phyloP scores from a whole-genome alignment of 2,888 invertebrate species.

The Tinea semifulvella region DNA sequence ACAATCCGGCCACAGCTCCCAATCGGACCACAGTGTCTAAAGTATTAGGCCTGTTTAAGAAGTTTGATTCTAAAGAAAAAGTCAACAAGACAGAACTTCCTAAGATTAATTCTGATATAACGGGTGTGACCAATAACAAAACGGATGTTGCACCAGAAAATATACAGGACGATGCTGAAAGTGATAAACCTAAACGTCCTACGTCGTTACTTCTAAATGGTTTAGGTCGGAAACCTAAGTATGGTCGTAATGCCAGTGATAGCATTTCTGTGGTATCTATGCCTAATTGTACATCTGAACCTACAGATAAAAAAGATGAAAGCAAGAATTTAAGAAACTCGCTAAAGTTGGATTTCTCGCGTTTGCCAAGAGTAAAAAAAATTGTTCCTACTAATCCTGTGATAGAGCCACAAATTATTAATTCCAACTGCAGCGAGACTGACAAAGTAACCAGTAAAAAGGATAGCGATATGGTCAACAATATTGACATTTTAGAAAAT shows the following conservation, averaged over 20 bases:
- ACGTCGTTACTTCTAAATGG: conserved; percentile 63
- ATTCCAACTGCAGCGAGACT: conserved; percentile 38
- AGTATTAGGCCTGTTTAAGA: conserved; percentile 80
- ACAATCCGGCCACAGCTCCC: conserved; percentile 41
- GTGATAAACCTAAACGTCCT: conserved; percentile 58
- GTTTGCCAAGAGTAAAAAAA: conserved; percentile 67
- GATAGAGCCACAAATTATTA: conserved; percentile 60
- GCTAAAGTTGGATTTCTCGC: conserved; percentile 71
- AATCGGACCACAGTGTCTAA: conserved; percentile 76
- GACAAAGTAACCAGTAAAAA: conserved; percentile 27
- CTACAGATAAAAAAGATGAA: conserved; percentile 40
- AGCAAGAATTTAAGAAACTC: conserved; percentile 50
- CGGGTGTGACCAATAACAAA: conserved; percentile 25
- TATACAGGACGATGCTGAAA: conserved; percentile 28
- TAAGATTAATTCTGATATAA: conserved; percentile 29
- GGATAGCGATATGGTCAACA: conserved; percentile 26
- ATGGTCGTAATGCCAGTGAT: conserved; percentile 55
- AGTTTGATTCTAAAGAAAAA: conserved; percentile 71
- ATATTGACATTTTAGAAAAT: conserved; percentile 19
- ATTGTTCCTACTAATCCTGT: conserved; percentile 65
- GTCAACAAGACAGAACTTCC: conserved; percentile 29
- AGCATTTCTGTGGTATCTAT: conserved; percentile 30
- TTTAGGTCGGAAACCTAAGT: conserved; percentile 59
- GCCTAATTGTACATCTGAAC: conserved; percentile 31
- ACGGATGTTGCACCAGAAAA: conserved; percentile 23